phyloP scores from a whole-genome alignment of 2,797 vertebrate species.

The Paedocypris micromegethes region DNA sequence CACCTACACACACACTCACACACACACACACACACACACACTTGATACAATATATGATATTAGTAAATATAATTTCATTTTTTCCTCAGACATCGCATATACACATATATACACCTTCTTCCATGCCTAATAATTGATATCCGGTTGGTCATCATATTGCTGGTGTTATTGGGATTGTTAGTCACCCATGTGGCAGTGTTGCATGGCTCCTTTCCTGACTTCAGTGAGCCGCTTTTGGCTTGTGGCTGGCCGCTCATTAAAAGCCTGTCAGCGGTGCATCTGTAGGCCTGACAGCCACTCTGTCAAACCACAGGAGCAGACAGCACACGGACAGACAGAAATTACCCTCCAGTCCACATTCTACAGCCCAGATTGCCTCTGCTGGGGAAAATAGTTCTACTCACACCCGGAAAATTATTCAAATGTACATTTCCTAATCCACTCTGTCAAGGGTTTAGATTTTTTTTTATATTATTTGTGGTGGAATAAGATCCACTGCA shows the following conservation, averaged over 20 bases:
- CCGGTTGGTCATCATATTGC: slow-evolving; percentile 1
- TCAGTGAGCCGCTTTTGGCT: slow-evolving; percentile 55
- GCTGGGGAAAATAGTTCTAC: slow-evolving; percentile 11
- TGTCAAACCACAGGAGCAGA: slow-evolving; percentile 55
- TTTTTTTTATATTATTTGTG: too few species aligned
- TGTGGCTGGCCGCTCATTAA: slow-evolving; percentile 63
- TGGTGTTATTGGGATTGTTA: slow-evolving; percentile 2
- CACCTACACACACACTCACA: too few species aligned
- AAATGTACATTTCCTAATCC: slow-evolving; percentile 2
- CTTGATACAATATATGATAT: too few species aligned
- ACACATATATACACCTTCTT: too few species aligned
- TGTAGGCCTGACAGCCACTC: slow-evolving; percentile 61
- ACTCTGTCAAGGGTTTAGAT: too few species aligned
- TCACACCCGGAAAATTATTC: slow-evolving; percentile 11
- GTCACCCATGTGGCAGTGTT: slow-evolving; percentile 8
- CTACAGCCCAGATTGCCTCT: slow-evolving; percentile 17
- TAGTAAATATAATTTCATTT: too few species aligned
- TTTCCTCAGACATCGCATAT: too few species aligned
- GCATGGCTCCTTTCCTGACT: slow-evolving; percentile 29
- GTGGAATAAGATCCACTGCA: too few species aligned
- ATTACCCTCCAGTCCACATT: slow-evolving; percentile 32
- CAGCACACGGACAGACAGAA: slow-evolving; percentile 32
- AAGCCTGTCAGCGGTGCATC: slow-evolving; percentile 62
- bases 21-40: too few species aligned
- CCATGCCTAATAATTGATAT: neutral